A percentile compares a stretch with the other conserved stretches of the same genome.
Evolutionary conservation across 2,888 invertebrate genomes (phyloP).

Genomic region (Ormyrus rosae): DNA sequence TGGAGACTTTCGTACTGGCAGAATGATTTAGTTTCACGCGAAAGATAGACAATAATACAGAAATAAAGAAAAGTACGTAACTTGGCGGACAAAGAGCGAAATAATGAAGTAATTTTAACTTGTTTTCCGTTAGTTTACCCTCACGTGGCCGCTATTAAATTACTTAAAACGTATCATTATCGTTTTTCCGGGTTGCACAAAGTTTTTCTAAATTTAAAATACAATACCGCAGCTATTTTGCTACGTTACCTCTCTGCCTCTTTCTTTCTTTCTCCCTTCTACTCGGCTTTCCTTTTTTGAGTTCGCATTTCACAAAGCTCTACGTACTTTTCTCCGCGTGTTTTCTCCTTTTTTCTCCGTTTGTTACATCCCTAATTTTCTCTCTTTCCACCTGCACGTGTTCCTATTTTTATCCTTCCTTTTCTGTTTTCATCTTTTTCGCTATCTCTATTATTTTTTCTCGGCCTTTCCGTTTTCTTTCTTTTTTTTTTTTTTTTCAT

Average conservation of each 20-base stretch:
- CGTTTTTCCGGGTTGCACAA: constrained; percentile 28
- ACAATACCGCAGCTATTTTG: constrained; percentile 1
- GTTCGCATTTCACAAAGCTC: constrained; percentile 19
- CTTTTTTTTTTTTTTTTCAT: neutral
- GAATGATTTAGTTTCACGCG: neutral
- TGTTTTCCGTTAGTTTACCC: constrained; percentile 14
- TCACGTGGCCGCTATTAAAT: constrained; percentile 18
- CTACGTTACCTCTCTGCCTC: constrained; percentile 18
- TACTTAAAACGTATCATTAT: constrained; percentile 37
- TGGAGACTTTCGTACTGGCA: too few relatives aligned
- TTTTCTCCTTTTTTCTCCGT: constrained; percentile 12
- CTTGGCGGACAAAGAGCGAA: neutral
- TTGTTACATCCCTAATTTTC: constrained; percentile 53
- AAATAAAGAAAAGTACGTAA: neutral
- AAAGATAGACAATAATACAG: neutral
- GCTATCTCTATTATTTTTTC: constrained; percentile 15
- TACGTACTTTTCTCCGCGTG: neutral
- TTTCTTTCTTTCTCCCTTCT: neutral
- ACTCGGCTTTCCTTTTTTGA: constrained; percentile 16
- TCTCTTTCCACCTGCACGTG: constrained; percentile 43
- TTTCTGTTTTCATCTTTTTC: neutral
- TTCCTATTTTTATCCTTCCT: constrained; percentile 39
- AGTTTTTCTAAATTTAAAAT: constrained; percentile 43
- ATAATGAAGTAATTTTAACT: constrained; percentile 34
- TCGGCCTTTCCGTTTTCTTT: neutral